Conservation (phyloP, 2,113 vertebrate genomes). For the Cynocephalus volans region DNA sequence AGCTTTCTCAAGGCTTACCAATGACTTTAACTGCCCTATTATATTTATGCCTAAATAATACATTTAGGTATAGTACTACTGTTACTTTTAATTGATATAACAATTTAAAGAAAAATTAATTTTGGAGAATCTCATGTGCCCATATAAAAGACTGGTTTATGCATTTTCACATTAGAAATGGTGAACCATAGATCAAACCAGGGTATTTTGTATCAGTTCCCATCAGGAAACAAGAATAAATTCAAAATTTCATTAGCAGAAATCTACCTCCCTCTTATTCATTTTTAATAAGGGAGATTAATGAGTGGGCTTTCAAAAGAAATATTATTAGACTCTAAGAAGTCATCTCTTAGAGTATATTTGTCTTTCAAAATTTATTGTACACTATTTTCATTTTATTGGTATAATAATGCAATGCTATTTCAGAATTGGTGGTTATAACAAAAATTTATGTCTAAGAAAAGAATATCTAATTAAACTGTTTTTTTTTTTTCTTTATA, state of each 20-base stretch:
- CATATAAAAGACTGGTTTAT: neutral
- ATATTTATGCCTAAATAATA: neutral
- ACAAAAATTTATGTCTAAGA: slow-evolving; percentile 1
- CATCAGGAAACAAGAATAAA: neutral
- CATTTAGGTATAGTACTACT: rapidly evolving
- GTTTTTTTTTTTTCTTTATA: neutral
- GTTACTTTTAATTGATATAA: neutral
- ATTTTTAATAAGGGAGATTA: neutral
- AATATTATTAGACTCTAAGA: neutral
- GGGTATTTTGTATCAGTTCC: neutral
- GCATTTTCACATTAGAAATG: neutral
- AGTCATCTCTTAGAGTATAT: neutral
- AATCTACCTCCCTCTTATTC: neutral
- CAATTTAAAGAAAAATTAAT: neutral
- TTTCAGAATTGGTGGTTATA: slow-evolving; percentile 11
- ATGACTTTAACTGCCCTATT: neutral
- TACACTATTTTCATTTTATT: neutral
- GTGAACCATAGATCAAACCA: neutral
- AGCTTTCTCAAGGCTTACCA: neutral
- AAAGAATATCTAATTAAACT: slow-evolving; percentile 23
- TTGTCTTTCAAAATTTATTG: neutral
- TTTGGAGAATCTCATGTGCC: neutral
- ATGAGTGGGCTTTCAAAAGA: slow-evolving; percentile 1
- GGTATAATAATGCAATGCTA: neutral
- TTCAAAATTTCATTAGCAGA: neutral